Evolutionary conservation across 2,113 vertebrate genomes (phyloP).

Genomic region (Rhegmatorhina hoffmannsi): DNA sequence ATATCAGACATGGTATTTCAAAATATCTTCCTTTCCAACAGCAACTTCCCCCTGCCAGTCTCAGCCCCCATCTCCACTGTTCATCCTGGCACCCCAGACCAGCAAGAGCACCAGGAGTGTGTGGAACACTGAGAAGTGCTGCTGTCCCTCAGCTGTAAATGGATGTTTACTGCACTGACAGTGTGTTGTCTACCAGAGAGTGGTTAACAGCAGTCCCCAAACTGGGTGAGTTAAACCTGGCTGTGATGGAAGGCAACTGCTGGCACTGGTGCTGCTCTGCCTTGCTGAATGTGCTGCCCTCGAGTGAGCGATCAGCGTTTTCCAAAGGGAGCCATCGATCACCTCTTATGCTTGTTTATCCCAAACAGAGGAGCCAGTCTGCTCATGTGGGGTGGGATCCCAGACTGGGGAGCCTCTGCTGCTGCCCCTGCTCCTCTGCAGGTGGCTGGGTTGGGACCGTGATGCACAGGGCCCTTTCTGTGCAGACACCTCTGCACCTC

Average conservation of each 20-base stretch:
- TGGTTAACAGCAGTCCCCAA: background rate
- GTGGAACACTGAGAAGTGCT: background rate
- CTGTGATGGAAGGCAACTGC: constrained; percentile 55
- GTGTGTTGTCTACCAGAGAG: constrained; percentile 8
- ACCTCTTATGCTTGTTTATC: background rate
- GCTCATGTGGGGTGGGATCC: background rate
- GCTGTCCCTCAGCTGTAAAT: constrained; percentile 9
- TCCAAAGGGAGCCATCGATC: constrained; percentile 40
- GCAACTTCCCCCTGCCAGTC: background rate
- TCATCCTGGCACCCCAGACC: background rate
- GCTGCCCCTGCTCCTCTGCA: background rate
- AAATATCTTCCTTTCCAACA: constrained; percentile 10
- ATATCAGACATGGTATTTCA: constrained; percentile 35
- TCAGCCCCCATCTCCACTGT: background rate
- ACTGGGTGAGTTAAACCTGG: background rate
- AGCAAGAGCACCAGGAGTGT: background rate
- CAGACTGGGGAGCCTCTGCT: background rate
- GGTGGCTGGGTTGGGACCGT: background rate
- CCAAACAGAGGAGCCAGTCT: background rate
- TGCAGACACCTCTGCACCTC: background rate
- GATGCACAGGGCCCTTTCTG: fast-evolving
- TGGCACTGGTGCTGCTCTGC: constrained; percentile 8
- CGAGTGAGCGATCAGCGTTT: background rate
- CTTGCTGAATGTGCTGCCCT: background rate
- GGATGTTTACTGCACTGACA: background rate